Base-by-base conservation (phyloP, 2,888 invertebrate species). In the Ophonus ardosiacus region DNA sequence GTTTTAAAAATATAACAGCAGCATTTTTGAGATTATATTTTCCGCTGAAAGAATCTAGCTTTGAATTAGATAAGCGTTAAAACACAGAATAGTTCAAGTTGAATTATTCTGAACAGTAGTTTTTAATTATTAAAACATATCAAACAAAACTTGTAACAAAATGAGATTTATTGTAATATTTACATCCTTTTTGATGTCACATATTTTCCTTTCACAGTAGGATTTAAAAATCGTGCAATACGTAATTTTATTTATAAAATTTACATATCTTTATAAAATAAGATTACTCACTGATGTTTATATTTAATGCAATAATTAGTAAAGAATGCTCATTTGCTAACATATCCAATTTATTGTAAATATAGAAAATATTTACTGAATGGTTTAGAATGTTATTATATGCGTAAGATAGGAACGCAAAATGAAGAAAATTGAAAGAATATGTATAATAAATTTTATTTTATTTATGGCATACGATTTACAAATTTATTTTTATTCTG, bases 331-430 rank as follows among this genome's bases (percentile, higher is more conserved):
- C 80, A 81, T 57, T 63, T 81, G 56, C 51, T 56, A 81, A 81
- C 81, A 81, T 81, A 81, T 81, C 81, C 81, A 18, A 68, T 40
- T 81, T 68, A 81, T 68, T 56, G 63, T 81, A 74, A 74, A 81
- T 81, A 63, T 24, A 81, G 38, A 63, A 57, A 80, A 80, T 79
- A 57, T 81, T 81, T 65, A 24, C 43, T 56, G 24, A 78, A 76
- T 76, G 56, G 24, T 59, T 57, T 78, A 78, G 78, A 57, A n/a
- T 57, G 43, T 31, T 31, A 56, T 31, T 78, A 57, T 78, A 78
- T 74, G 68, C 68, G 38, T 68, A 68, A 68, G 68, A 68, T 68
- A 74, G 13, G 43, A 17, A 18, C 43, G 71, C 17, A 74, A 74
- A 74, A 74, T 74, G 68, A 68, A 68, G 68, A 68, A 68, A 31